Evolutionary conservation across 2,888 invertebrate genomes (phyloP).

Genomic region (Epistrophe eligans): DNA sequence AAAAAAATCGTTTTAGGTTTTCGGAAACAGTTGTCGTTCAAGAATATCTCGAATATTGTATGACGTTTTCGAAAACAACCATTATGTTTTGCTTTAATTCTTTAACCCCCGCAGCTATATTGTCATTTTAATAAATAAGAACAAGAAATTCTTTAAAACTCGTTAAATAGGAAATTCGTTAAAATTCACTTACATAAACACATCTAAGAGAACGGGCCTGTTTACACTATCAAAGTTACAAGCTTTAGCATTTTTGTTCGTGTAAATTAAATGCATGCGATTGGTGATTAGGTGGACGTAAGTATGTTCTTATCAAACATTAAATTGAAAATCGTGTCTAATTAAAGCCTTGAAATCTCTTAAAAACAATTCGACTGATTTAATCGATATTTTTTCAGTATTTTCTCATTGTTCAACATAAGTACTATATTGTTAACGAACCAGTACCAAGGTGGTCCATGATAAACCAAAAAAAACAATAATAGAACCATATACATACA

Average conservation of each 20-base stretch:
- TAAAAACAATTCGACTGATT: conserved; percentile 35
- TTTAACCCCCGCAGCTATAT: too few species aligned
- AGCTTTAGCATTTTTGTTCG: background rate
- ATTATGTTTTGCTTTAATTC: too few species aligned
- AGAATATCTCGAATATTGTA: too few species aligned
- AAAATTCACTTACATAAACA: too few species aligned
- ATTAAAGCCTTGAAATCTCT: conserved; percentile 47
- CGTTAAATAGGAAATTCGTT: too few species aligned
- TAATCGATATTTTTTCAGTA: conserved; percentile 26
- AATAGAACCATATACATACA: conserved; percentile 74
- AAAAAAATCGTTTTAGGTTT: too few species aligned
- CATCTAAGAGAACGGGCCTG: too few species aligned
- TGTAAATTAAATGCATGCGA: background rate
- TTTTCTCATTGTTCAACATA: background rate
- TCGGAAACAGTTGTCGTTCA: too few species aligned
- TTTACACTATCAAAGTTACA: too few species aligned
- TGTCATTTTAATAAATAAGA: too few species aligned
- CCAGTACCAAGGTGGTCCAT: background rate
- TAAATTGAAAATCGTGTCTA: conserved; percentile 70
- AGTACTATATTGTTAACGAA: conserved; percentile 33
- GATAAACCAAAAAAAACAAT: conserved; percentile 28
- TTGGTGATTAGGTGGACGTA: background rate
- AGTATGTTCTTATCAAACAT: conserved; percentile 11
- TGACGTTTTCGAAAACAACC: too few species aligned
- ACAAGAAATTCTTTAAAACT: too few species aligned